Evolutionary conservation across 2,888 invertebrate species (phyloP).

Genomic region (Polydrusus pterygomalis): DNA sequence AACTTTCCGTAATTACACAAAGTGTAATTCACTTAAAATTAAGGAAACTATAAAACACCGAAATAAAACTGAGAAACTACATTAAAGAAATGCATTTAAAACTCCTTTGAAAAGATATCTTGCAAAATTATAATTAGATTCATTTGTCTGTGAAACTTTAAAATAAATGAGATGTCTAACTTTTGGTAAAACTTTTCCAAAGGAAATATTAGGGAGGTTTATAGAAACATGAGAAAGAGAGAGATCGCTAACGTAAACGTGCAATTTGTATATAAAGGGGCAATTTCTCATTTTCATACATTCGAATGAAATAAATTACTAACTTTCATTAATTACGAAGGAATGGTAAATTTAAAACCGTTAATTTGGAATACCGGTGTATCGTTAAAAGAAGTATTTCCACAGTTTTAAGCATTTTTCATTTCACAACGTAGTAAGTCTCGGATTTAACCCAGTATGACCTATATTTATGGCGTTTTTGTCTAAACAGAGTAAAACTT

Average conservation of each 20-base stretch:
- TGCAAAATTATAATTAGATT: constrained; percentile 67
- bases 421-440: no score
- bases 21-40: constrained; percentile 49
- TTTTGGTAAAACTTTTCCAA: constrained; percentile 55
- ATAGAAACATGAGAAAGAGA: not conserved
- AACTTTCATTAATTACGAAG: no score
- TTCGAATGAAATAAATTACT: no score
- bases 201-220: constrained; percentile 25
- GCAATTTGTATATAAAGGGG: no score
- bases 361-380: no score
- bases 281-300: no score
- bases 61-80: constrained; percentile 51
- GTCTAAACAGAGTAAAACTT: no score
- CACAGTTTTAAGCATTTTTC: no score
- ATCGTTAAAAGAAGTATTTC: no score
- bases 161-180: constrained; percentile 69
- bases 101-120: constrained; percentile 60
- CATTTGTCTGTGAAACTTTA: constrained; percentile 66
- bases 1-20: constrained; percentile 41
- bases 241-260: not conserved
- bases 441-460: no score
- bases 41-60: constrained; percentile 46
- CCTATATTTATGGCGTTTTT: no score
- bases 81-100: constrained; percentile 56
- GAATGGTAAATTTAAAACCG: no score